Evolutionary conservation across 64 coral and sea anemone species (phyloP), one percentile per base, ranked within the genome.

Genomic region (Trachythela sp.): DNA sequence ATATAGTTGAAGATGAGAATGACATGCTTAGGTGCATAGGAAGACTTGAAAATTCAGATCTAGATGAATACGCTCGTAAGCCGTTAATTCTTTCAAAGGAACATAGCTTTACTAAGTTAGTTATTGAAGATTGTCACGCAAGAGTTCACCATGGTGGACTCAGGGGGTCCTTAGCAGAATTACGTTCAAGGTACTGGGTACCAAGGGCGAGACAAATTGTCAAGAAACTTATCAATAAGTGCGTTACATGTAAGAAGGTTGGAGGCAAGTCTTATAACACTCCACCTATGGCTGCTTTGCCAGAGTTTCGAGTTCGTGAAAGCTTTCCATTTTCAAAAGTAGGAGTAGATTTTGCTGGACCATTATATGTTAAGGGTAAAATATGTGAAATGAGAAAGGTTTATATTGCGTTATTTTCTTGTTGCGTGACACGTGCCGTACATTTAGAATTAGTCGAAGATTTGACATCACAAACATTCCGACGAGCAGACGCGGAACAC

Each of bases 151-250:
- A 27, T 64, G 22, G 56, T n/a, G 56, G 56, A 0, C 56, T 64
- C 1, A 64, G 24, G 22, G 56, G 20, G 24, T 64, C 24, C 8
- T 80, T 80, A 80, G 75, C 75, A 0, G 75, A 80, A 22, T 68
- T 68, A 68, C 59, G 59, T 31, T 68, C 59, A n/a, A 68, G 75
- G 32, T 80, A 80, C 34, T 80, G 75, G 75, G 75, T 80, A 22
- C 75, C 56, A 80, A 80, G 8, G 38, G 75, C 14, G 2, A 37
- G 75, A 37, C 75, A 80, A 80, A 22, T 22, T 8, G 8, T 39
- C 0, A 80, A 80, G 75, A 80, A 80, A 39, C 9, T 36, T 8
- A 35, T 80, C 1, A 80, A 39, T 80, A 80, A 39, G 75, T 80
- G 75, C 9, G 75, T 39, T 5, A 22, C 20, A 80, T 80, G 75